phyloP scores from a whole-genome alignment of 1,140 invertebrate species.

The Megalopta genalis region DNA sequence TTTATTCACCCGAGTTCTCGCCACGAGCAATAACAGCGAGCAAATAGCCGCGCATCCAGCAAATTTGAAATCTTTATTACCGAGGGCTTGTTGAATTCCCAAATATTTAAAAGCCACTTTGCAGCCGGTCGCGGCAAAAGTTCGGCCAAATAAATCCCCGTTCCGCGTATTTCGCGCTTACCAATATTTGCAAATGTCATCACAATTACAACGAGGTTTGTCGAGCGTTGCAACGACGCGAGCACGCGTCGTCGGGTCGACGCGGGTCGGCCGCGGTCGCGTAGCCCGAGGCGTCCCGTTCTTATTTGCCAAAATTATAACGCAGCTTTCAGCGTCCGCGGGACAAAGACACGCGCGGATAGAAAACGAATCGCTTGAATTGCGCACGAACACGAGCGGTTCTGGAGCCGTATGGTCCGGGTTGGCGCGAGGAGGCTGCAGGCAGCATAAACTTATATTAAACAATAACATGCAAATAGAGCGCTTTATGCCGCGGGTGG shows the following conservation, averaged over 20 bases:
- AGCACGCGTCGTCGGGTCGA: no score
- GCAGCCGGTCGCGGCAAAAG: not conserved
- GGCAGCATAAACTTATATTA: constrained; percentile 74
- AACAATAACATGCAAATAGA: constrained; percentile 77
- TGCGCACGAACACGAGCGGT: not conserved
- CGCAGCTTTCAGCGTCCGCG: constrained; percentile 38
- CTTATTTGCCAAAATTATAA: constrained; percentile 55
- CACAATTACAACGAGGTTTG: not conserved
- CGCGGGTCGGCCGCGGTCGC: no score
- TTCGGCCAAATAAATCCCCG: not conserved
- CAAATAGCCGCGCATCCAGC: no score
- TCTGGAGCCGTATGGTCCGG: not conserved
- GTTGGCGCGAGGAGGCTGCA: constrained; percentile 21
- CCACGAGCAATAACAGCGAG: no score
- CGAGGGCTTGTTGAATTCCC: no score
- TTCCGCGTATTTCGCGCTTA: not conserved
- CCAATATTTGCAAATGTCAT: not conserved
- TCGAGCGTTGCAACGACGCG: not conserved
- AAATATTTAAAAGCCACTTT: not conserved
- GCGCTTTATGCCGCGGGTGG: constrained; percentile 59
- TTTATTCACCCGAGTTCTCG: no score
- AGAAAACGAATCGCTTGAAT: constrained; percentile 35
- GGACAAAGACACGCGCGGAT: constrained; percentile 25
- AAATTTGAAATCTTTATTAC: no score
- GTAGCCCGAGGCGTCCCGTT: constrained; percentile 13